These are phyloP conservation scores for Epizoanthus rinbou DNA, from an alignment of 92 coral and sea anemone species.

Conservation along the genomic window DNA sequence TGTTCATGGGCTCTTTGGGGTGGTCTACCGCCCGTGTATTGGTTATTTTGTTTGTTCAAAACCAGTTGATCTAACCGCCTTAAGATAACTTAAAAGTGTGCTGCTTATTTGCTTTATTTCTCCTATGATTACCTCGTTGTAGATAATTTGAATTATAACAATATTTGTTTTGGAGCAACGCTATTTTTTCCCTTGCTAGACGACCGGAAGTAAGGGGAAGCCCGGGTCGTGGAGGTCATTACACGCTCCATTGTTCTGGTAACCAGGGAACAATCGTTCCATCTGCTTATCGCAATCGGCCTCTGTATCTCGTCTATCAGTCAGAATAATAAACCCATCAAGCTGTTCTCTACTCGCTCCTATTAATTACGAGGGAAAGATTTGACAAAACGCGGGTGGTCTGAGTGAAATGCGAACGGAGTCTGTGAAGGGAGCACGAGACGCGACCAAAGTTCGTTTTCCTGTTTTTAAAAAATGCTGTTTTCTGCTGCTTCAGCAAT, in stretches of 20 bases:
- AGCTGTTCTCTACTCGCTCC: slow-evolving; percentile 31
- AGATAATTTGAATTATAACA: slow-evolving; percentile 57
- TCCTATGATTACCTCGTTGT: slow-evolving; percentile 51
- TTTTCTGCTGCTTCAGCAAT: slow-evolving; percentile 35
- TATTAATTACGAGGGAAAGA: slow-evolving; percentile 36
- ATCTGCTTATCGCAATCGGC: slow-evolving; percentile 69
- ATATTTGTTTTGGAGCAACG: slow-evolving; percentile 64
- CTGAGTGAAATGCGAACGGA: slow-evolving; percentile 9
- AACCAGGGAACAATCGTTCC: slow-evolving; percentile 59
- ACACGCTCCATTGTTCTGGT: slow-evolving; percentile 53
- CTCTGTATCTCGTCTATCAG: slow-evolving; percentile 51
- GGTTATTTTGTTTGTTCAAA: slow-evolving; percentile 39
- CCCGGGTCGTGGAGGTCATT: slow-evolving; percentile 58
- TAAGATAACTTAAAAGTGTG: slow-evolving; percentile 42
- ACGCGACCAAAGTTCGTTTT: background rate
- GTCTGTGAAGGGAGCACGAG: background rate
- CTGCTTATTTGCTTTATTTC: slow-evolving; percentile 54
- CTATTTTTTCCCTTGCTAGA: slow-evolving; percentile 16
- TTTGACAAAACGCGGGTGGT: slow-evolving; percentile 44
- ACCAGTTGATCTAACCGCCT: slow-evolving; percentile 33
- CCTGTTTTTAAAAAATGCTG: too few relatives aligned
- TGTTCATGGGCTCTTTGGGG: slow-evolving; percentile 15
- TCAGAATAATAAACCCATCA: slow-evolving; percentile 41
- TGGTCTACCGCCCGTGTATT: slow-evolving; percentile 37
- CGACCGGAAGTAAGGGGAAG: slow-evolving; percentile 7